Conservation (phyloP, 1,140 invertebrate species). For the Nilaparvata lugens region DNA sequence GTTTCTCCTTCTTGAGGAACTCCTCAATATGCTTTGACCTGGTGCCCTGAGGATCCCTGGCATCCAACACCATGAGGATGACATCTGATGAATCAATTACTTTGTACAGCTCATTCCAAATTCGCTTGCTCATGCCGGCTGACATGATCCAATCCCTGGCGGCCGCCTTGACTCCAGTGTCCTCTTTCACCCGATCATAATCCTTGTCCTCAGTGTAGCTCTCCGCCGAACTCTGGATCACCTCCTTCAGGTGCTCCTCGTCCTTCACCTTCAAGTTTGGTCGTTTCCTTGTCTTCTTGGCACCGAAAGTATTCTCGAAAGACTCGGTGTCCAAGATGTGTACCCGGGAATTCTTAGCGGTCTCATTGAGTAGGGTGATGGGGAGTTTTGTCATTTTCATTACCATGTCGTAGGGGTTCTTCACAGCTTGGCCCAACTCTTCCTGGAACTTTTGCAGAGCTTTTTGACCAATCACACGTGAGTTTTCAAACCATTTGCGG, state of each 20-base stretch:
- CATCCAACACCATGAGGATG: slow-evolving; percentile 70
- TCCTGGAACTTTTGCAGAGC: slow-evolving; percentile 96
- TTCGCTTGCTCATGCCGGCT: slow-evolving; percentile 91
- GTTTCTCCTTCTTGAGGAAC: slow-evolving; percentile 72
- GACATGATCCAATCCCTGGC: slow-evolving; percentile 79
- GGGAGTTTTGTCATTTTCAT: slow-evolving; percentile 95
- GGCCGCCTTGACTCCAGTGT: slow-evolving; percentile 61
- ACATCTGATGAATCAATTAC: slow-evolving; percentile 99
- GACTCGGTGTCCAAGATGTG: slow-evolving; percentile 94
- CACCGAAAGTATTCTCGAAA: slow-evolving; percentile 91
- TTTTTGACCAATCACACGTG: slow-evolving; percentile 83
- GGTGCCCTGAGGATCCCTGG: slow-evolving; percentile 91
- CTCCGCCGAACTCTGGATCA: slow-evolving; percentile 56
- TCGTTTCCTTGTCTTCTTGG: slow-evolving; percentile 84
- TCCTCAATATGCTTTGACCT: slow-evolving; percentile 83
- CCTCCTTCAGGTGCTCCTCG: slow-evolving; percentile 58
- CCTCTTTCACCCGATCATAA: slow-evolving; percentile 69
- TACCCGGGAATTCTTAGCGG: slow-evolving; percentile 78
- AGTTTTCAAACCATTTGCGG: slow-evolving; percentile 97
- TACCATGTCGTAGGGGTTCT: slow-evolving; percentile 95
- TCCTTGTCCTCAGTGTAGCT: slow-evolving; percentile 72
- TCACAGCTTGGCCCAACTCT: slow-evolving; percentile 86
- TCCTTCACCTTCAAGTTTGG: slow-evolving; percentile 72
- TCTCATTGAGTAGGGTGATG: slow-evolving; percentile 89
- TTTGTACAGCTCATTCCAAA: slow-evolving; percentile 99